Evolutionary conservation across 2,797 vertebrate genomes (phyloP).

Genomic region (Nasua narica): DNA sequence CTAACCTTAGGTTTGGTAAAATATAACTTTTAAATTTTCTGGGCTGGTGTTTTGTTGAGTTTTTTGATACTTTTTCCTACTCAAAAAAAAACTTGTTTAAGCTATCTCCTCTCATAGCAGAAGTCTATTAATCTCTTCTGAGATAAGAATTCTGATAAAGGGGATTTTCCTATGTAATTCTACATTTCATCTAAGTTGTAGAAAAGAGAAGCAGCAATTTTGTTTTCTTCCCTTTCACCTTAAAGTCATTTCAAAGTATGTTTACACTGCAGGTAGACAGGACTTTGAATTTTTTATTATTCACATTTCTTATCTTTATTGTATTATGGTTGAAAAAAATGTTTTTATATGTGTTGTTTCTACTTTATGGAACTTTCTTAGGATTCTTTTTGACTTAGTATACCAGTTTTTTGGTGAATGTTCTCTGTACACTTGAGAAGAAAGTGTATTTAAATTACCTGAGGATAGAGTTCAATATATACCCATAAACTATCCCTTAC

Average conservation of each 20-base stretch:
- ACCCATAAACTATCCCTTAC: not conserved
- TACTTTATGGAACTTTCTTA: not conserved
- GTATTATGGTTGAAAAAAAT: not conserved
- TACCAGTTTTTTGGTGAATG: not conserved
- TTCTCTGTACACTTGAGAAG: not conserved
- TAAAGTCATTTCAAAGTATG: not conserved
- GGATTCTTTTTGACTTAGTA: not conserved
- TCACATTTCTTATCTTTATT: not conserved
- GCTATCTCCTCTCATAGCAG: not conserved
- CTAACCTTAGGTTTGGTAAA: not conserved
- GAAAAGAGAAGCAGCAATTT: not conserved
- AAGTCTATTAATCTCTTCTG: not conserved
- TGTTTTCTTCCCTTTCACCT: not conserved
- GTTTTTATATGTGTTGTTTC: not conserved
- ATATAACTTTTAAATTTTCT: not conserved
- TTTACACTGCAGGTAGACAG: not conserved
- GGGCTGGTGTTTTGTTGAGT: not conserved
- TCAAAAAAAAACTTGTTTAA: not conserved
- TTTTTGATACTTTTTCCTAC: not conserved
- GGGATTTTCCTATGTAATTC: slow-evolving; percentile 1
- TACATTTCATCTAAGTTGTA: not conserved
- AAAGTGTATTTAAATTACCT: not conserved
- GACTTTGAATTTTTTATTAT: not conserved
- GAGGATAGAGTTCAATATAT: not conserved
- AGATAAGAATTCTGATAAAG: not conserved